Evolutionary conservation across 2,113 vertebrate species (phyloP).

Genomic region (Gallinago media): DNA sequence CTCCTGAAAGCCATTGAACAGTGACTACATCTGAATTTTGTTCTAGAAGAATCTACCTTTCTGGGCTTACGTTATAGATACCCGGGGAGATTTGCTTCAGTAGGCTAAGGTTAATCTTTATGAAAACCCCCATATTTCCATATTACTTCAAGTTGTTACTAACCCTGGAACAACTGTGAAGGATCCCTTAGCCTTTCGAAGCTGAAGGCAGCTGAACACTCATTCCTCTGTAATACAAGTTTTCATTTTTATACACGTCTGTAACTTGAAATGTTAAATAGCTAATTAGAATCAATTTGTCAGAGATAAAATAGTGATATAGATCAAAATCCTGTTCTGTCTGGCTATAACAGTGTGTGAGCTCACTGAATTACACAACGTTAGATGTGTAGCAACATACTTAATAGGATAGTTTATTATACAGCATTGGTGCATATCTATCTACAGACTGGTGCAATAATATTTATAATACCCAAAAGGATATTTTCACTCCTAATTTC

Average conservation of each 20-base stretch:
- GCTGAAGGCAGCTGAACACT: background rate
- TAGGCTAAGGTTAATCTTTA: background rate
- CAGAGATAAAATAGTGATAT: background rate
- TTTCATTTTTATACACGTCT: background rate
- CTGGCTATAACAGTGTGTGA: background rate
- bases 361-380: background rate
- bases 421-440: background rate
- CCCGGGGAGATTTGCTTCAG: background rate
- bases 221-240: background rate
- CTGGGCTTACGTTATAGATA: background rate
- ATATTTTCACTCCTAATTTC: background rate
- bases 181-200: background rate
- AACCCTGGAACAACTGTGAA: background rate
- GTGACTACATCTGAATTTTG: background rate
- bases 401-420: background rate
- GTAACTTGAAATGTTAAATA: background rate
- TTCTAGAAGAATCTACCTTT: background rate
- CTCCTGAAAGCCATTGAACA: background rate
- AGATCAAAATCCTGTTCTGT: background rate
- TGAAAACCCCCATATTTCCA: background rate
- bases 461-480: background rate
- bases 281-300: background rate
- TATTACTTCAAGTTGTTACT: background rate
- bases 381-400: background rate
- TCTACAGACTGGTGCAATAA: background rate